A percentile compares a stretch with the other conserved stretches of the same genome.
Conservation (phyloP, 1,140 invertebrate species). For the Holotrichia oblita region DNA sequence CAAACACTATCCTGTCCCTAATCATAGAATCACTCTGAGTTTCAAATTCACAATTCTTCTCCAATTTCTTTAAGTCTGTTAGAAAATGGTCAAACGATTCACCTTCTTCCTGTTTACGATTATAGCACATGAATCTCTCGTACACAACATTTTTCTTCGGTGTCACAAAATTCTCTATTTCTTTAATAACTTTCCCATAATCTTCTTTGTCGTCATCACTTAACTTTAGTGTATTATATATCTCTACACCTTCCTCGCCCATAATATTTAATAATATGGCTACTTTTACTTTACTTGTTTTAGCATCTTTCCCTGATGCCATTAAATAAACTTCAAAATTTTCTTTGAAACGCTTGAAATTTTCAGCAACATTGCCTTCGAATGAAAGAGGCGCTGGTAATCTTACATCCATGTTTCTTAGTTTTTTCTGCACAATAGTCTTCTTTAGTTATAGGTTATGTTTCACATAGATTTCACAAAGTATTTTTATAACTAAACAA, state of each 20-base stretch:
- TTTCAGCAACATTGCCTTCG: no score
- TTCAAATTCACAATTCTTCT: conserved; percentile 52
- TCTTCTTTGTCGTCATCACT: conserved; percentile 41
- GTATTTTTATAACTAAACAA: no score
- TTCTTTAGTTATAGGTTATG: no score
- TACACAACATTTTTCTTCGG: conserved; percentile 44
- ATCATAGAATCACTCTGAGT: conserved; percentile 51
- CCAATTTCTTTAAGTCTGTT: conserved; percentile 50
- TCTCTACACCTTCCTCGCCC: conserved; percentile 46
- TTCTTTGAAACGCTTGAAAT: conserved; percentile 39
- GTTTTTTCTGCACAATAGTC: no score
- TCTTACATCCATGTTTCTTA: no score
- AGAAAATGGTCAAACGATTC: conserved; percentile 55
- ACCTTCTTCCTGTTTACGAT: conserved; percentile 48
- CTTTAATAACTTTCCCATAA: no score
- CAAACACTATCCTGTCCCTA: conserved; percentile 55
- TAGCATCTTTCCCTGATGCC: conserved; percentile 42
- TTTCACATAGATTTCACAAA: no score
- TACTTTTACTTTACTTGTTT: conserved; percentile 41
- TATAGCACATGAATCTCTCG: conserved; percentile 51
- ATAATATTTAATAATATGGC: conserved; percentile 47
- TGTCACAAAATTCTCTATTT: conserved; percentile 49
- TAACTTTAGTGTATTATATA: conserved; percentile 47
- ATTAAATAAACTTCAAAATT: conserved; percentile 46
- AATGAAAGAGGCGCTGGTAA: no score